Evolutionary conservation across 2,888 invertebrate species (phyloP), one percentile per base, ranked within the genome.

Genomic region (Rhogogaster chlorosoma): DNA sequence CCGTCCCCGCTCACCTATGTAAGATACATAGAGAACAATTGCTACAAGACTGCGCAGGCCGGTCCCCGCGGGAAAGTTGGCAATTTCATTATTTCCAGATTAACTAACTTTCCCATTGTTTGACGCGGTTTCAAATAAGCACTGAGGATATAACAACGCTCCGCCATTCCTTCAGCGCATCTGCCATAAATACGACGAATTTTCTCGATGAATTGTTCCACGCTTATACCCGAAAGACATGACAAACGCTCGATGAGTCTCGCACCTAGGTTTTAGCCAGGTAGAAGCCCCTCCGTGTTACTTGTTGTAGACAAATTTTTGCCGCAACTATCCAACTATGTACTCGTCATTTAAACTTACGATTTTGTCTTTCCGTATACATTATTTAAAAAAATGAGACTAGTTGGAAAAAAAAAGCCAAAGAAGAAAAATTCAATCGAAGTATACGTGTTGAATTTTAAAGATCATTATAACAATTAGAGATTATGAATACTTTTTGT

Each of bases 151-250:
- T 67, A 67, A 29, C 29, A 32, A 77, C n/a, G 29, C 9, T 49
- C 77, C 6, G 29, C 77, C 77, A 77, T 32, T 42, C 12, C 22
- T 0, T 42, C 29, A 12, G 53, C 38, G 67, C 83, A 29, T 83
- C 49, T 70, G 83, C 45, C 83, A 45, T 83, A 83, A 83, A 83
- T 83, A 83, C 53, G 29, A 22, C 67, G 45, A 83, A 83, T 67
- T 83, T 83, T 67, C 22, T 36, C 83, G 45, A 61, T 38, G n/a
- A 45, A 45, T 38, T 49, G 64, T 49, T 61, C n/a, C 42, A 49
- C n/a, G 67, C 67, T 64, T 67, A 70, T 29, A 29, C 45, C 29
- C 67, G n/a, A 67, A 83, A 45, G 18, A 45, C 49, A 83, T 70
- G 83, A 83, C 83, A 18, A 70, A 83, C n/a, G n/a, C 29, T 67